phyloP scores from a whole-genome alignment of 2,888 invertebrate species.

The Heliconius ethilla region DNA sequence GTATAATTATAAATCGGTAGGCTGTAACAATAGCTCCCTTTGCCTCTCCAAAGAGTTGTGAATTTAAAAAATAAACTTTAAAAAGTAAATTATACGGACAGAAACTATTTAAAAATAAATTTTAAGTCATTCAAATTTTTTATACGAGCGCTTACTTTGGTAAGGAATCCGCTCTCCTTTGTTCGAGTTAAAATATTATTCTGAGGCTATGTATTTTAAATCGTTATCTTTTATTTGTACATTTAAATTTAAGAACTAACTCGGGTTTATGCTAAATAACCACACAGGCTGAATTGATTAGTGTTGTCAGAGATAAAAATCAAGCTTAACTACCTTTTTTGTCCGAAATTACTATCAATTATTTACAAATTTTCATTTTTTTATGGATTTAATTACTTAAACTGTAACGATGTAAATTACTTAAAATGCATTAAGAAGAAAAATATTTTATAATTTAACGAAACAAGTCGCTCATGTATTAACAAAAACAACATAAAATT shows the following conservation, averaged over 20 bases:
- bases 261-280: slow-evolving; percentile 28
- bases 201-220: slow-evolving; percentile 21
- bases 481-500: background rate
- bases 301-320: slow-evolving; percentile 31
- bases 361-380: slow-evolving; percentile 20
- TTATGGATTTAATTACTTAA: slow-evolving; percentile 25
- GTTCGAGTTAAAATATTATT: slow-evolving; percentile 26
- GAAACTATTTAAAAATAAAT: slow-evolving; percentile 11
- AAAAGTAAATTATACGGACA: slow-evolving; percentile 10
- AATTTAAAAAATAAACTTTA: background rate
- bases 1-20: slow-evolving; percentile 3
- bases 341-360: slow-evolving; percentile 25
- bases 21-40: slow-evolving; percentile 12
- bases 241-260: slow-evolving; percentile 27
- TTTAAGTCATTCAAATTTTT: slow-evolving; percentile 12
- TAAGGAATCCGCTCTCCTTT: slow-evolving; percentile 22
- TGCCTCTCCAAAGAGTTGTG: background rate
- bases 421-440: background rate
- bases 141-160: slow-evolving; percentile 8
- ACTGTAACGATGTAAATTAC: slow-evolving; percentile 16
- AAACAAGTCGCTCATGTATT: background rate
- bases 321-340: slow-evolving; percentile 28
- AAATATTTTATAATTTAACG: background rate
- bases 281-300: slow-evolving; percentile 29
- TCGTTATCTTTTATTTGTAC: slow-evolving; percentile 24